Evolutionary conservation across 2,113 vertebrate genomes (phyloP).

Genomic region (Cromileptes altivelis): DNA sequence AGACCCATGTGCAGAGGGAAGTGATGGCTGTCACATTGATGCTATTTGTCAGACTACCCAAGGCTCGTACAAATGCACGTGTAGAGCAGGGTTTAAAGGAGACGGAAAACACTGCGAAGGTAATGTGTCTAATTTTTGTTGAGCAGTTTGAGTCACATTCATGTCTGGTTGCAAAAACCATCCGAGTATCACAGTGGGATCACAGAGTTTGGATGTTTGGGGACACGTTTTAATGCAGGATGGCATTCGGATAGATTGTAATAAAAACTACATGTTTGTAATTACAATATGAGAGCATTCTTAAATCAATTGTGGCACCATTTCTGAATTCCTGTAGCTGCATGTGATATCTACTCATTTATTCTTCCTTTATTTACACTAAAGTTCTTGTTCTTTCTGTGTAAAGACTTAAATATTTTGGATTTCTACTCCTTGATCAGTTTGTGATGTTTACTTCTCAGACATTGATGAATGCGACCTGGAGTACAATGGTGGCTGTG

Average conservation of each 20-base stretch:
- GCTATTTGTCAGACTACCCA: conserved; percentile 95
- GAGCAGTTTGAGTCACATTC: neutral
- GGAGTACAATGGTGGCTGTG: conserved; percentile 95
- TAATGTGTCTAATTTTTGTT: conserved; percentile 43
- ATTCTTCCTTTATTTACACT: neutral
- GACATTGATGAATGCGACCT: conserved; percentile 97
- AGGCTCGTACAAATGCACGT: conserved; percentile 94
- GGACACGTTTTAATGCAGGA: neutral
- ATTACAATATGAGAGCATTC: neutral
- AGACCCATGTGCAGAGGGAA: conserved; percentile 89
- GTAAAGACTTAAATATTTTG: neutral
- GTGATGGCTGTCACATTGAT: conserved; percentile 94
- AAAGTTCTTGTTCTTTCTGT: neutral
- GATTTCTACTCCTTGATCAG: conserved; percentile 15
- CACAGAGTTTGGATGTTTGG: neutral
- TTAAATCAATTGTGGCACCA: neutral
- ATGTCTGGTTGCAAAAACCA: neutral
- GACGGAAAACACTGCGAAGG: conserved; percentile 90
- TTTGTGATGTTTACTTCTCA: conserved; percentile 77
- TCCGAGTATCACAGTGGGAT: neutral
- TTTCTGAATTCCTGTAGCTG: neutral
- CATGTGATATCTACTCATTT: neutral
- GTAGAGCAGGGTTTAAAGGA: conserved; percentile 93
- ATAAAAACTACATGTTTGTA: neutral
- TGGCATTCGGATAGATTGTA: neutral